phyloP scores from a whole-genome alignment of 2,888 invertebrate genomes.

The Pachymerium ferrugineum region DNA sequence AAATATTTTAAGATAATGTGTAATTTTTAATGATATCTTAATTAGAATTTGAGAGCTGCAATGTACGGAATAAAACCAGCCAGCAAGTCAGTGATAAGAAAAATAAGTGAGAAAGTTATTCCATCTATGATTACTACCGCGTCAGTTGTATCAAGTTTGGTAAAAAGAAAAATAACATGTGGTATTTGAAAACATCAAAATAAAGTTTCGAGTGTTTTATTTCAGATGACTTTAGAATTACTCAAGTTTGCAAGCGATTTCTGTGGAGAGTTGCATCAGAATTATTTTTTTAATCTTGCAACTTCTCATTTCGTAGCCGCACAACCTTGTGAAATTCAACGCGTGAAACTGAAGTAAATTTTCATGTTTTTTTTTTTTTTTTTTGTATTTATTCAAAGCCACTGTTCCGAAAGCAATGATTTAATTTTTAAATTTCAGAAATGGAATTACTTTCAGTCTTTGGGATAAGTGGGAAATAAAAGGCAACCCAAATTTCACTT shows the following conservation, averaged over 20 bases:
- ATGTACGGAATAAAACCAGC: constrained; percentile 47
- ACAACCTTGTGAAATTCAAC: constrained; percentile 17
- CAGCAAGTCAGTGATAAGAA: constrained; percentile 42
- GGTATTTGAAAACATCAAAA: not conserved
- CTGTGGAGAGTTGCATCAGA: constrained; percentile 37
- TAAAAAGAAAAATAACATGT: constrained; percentile 35
- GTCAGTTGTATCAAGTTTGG: constrained; percentile 48
- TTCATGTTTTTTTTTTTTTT: too few species aligned
- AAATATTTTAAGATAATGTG: not conserved
- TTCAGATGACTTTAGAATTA: constrained; percentile 27
- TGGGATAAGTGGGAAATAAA: constrained; percentile 49
- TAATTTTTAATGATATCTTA: not conserved
- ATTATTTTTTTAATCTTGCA: constrained; percentile 48
- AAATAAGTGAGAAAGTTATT: constrained; percentile 48
- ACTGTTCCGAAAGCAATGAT: too few species aligned
- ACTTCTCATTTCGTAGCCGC: constrained; percentile 40
- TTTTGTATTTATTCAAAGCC: not conserved
- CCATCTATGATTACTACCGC: constrained; percentile 51
- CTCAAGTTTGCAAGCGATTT: not conserved
- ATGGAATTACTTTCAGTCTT: constrained; percentile 42
- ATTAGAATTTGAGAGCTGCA: constrained; percentile 44
- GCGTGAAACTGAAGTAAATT: not conserved
- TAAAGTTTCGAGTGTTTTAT: not conserved
- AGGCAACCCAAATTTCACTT: constrained; percentile 44
- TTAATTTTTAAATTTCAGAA: constrained; percentile 29